A percentile compares a stretch with the other conserved stretches of the same genome.
These are phyloP conservation scores for Columba guinea DNA, from an alignment of 2,797 vertebrate species.

Conservation along the genomic window DNA sequence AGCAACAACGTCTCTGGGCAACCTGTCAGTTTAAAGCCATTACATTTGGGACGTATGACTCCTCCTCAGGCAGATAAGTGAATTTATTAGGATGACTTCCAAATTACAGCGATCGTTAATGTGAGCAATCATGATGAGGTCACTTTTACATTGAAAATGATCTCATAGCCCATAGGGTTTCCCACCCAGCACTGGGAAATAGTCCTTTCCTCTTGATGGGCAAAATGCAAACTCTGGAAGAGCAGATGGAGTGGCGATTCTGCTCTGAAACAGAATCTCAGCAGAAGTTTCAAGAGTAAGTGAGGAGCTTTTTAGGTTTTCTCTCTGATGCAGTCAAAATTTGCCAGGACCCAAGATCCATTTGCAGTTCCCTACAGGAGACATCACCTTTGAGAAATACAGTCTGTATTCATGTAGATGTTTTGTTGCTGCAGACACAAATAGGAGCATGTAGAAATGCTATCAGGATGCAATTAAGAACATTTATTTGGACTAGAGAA, in stretches of 20 bases:
- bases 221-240: neutral
- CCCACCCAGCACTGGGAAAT: neutral
- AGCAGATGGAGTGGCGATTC: neutral
- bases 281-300: constrained; percentile 33
- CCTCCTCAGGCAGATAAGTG: neutral
- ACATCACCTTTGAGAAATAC: constrained; percentile 1
- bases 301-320: constrained; percentile 42
- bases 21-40: too few species aligned
- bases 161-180: constrained; percentile 13
- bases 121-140: constrained; percentile 13
- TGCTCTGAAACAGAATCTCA: neutral
- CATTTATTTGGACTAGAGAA: neutral
- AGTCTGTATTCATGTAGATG: neutral
- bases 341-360: neutral
- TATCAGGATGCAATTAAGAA: constrained; percentile 67
- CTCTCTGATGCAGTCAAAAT: constrained; percentile 42
- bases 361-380: constrained; percentile 32
- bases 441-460: neutral
- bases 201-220: neutral
- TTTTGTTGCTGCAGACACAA: constrained; percentile 25
- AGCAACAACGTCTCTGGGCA: too few species aligned
- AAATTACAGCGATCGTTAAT: constrained; percentile 28
- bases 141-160: constrained; percentile 47
- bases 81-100: constrained; percentile 49
- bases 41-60: neutral